Conservation (phyloP, 1,140 invertebrate genomes). For the Oreohelix idahoensis region DNA sequence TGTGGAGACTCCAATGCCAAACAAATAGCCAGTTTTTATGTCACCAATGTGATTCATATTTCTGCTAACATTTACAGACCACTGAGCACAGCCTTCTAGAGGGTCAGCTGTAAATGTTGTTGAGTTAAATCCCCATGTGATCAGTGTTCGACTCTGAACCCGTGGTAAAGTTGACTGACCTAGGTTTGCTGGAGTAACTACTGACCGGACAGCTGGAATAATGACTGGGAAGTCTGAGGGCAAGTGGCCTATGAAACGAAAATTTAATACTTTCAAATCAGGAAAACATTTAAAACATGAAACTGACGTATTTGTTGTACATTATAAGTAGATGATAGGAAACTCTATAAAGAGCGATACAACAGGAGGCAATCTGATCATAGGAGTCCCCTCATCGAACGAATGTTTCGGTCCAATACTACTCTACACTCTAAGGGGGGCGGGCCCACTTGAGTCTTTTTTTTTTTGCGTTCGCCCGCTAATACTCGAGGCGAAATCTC, state of each 20-base stretch:
- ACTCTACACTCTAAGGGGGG: too few relatives aligned
- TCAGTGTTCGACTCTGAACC: conserved; percentile 60
- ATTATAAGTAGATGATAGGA: too few relatives aligned
- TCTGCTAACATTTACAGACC: conserved; percentile 64
- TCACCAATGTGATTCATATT: conserved; percentile 64
- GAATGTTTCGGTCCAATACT: too few relatives aligned
- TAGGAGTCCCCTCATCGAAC: too few relatives aligned
- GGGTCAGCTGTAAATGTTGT: conserved; percentile 66
- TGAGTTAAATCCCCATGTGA: conserved; percentile 68
- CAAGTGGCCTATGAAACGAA: conserved; percentile 54
- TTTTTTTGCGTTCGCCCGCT: too few relatives aligned
- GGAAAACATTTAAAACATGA: too few relatives aligned
- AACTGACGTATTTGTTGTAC: too few relatives aligned
- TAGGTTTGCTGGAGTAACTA: conserved; percentile 46
- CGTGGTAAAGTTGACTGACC: conserved; percentile 32
- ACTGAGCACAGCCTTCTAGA: conserved; percentile 51
- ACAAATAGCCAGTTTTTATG: conserved; percentile 62
- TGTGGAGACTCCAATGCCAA: conserved; percentile 64
- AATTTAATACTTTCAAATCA: too few relatives aligned
- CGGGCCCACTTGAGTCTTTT: too few relatives aligned
- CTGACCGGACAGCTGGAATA: conserved; percentile 58
- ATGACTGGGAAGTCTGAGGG: conserved; percentile 51
- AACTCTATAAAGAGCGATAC: too few relatives aligned
- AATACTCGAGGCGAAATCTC: too few relatives aligned
- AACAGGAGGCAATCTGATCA: too few relatives aligned